Conservation (phyloP, 2,797 vertebrate species). For the Chaunax sp. region DNA sequence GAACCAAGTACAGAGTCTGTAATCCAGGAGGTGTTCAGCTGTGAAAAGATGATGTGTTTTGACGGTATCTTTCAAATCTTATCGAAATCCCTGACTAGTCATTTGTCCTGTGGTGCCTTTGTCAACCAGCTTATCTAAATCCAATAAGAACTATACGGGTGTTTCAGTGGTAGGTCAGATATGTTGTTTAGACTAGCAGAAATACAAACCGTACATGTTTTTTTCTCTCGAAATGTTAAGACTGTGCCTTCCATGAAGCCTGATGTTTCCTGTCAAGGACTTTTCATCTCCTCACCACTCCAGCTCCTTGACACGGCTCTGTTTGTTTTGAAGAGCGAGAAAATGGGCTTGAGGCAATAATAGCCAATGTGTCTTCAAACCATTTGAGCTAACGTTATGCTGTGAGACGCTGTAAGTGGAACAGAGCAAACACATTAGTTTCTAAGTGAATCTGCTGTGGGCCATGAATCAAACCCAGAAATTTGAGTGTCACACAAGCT, state of each 20-base stretch:
- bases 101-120: slow-evolving; percentile 25
- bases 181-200: slow-evolving; percentile 15
- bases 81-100: slow-evolving; percentile 4
- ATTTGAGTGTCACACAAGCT: slow-evolving; percentile 2
- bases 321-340: slow-evolving; percentile 30
- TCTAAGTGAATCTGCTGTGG: background rate
- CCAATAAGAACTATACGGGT: background rate
- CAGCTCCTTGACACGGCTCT: background rate
- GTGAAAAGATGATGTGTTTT: slow-evolving; percentile 40
- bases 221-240: slow-evolving; percentile 15
- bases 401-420: slow-evolving; percentile 14
- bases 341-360: slow-evolving; percentile 41
- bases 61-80: slow-evolving; percentile 13
- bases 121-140: slow-evolving; percentile 3
- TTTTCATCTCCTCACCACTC: background rate
- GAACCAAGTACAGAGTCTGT: slow-evolving; percentile 30
- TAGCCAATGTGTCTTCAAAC: slow-evolving; percentile 29
- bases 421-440: slow-evolving; percentile 15
- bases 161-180: slow-evolving; percentile 1
- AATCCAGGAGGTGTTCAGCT: slow-evolving; percentile 40
- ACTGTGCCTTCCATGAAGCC: background rate
- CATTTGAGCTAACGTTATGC: slow-evolving; percentile 28
- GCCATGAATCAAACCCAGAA: slow-evolving; percentile 4
- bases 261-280: slow-evolving; percentile 6
- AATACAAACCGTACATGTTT: background rate